Evolutionary conservation across 2,888 invertebrate species (phyloP).

Genomic region (Ditula angustiorana): DNA sequence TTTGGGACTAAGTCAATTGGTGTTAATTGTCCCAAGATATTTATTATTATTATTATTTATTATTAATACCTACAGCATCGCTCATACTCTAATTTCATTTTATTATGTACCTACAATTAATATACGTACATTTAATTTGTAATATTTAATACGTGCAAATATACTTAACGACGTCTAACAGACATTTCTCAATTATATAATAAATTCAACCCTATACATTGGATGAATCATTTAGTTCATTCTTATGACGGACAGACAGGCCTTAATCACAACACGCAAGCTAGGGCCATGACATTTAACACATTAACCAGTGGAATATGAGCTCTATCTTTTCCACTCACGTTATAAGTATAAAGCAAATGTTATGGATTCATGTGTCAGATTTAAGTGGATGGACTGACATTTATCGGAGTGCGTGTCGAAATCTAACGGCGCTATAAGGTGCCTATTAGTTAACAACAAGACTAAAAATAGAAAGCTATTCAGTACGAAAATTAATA

Average conservation of each 20-base stretch:
- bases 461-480: slow-evolving; percentile 16
- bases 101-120: too few species aligned
- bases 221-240: slow-evolving; percentile 32
- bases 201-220: slow-evolving; percentile 19
- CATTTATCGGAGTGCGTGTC: slow-evolving; percentile 32
- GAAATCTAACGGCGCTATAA: slow-evolving; percentile 24
- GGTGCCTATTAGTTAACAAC: slow-evolving; percentile 25
- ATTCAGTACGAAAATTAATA: not conserved
- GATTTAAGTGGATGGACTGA: slow-evolving; percentile 9
- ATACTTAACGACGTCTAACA: not conserved
- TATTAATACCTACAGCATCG: too few species aligned
- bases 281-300: slow-evolving; percentile 31
- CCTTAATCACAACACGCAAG: slow-evolving; percentile 32
- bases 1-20: too few species aligned
- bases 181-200: slow-evolving; percentile 24
- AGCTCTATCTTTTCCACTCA: not conserved
- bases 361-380: slow-evolving; percentile 1
- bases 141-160: too few species aligned
- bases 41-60: too few species aligned
- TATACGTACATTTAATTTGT: too few species aligned
- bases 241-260: slow-evolving; percentile 31
- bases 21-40: too few species aligned
- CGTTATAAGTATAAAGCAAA: not conserved
- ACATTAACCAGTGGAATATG: not conserved
- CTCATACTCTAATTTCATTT: too few species aligned